Evolutionary conservation across 1,140 invertebrate genomes (phyloP).

Genomic region (Papilio dardanus): DNA sequence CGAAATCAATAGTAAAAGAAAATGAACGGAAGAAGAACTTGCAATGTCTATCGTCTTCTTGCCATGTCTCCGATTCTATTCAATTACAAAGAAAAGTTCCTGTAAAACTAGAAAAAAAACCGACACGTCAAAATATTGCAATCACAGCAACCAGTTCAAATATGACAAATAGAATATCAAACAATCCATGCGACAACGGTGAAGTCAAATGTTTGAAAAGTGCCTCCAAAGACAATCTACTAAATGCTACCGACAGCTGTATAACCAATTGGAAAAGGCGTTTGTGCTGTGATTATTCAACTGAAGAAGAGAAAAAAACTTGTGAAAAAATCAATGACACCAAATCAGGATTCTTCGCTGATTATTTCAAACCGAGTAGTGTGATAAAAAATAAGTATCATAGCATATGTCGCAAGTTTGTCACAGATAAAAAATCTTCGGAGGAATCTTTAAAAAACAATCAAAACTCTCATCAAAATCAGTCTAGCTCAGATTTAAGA

Average conservation of each 20-base stretch:
- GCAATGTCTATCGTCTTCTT: constrained; percentile 8
- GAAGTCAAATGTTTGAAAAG: constrained; percentile 20
- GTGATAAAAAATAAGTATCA: constrained; percentile 19
- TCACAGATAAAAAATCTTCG: constrained; percentile 1
- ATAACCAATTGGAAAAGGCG: not conserved
- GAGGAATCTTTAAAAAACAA: not conserved
- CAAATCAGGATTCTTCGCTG: constrained; percentile 6
- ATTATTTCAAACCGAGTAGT: constrained; percentile 5
- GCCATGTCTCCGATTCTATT: not conserved
- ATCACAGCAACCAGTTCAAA: not conserved
- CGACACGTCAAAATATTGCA: not conserved
- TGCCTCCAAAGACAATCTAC: not conserved
- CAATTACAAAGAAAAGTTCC: not conserved
- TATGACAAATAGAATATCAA: not conserved
- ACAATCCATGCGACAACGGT: not conserved
- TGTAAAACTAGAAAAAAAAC: constrained; percentile 1
- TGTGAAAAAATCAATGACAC: constrained; percentile 17
- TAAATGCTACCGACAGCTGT: not conserved
- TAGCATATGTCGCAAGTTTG: constrained; percentile 11
- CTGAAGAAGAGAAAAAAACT: not conserved
- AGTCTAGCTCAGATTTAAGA: not conserved
- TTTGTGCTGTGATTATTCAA: not conserved
- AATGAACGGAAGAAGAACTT: constrained; percentile 1
- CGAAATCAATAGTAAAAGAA: not conserved
- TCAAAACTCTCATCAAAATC: not conserved